Conservation (phyloP, 2,113 vertebrate genomes). For the Chlorodrepanis virens region DNA sequence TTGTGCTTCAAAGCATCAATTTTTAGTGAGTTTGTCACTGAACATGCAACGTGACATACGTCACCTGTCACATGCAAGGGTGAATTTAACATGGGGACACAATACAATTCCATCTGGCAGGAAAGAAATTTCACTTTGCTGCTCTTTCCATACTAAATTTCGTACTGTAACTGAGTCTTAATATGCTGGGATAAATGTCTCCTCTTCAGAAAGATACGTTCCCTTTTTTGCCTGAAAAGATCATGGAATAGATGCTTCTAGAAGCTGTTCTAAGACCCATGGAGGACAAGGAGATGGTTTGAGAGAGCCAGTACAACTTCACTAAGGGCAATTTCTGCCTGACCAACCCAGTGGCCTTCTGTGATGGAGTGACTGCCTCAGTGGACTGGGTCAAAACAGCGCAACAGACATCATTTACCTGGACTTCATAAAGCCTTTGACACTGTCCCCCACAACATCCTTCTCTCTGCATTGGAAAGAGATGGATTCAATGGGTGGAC, state of each 20-base stretch:
- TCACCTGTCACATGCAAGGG: neutral
- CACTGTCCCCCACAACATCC: too few species aligned
- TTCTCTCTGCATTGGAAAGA: neutral
- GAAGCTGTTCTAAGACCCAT: neutral
- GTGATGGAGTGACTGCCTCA: neutral
- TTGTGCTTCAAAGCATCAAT: neutral
- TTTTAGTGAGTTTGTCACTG: neutral
- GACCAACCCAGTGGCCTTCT: neutral
- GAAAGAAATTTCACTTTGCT: neutral
- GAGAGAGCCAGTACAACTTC: neutral
- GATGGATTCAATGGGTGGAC: neutral
- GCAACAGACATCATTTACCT: neutral
- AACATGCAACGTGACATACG: fast-evolving
- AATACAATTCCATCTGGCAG: neutral
- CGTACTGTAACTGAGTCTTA: neutral
- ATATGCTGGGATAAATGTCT: neutral
- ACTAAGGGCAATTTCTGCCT: neutral
- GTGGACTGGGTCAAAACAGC: too few species aligned
- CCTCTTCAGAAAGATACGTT: neutral
- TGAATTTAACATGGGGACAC: neutral
- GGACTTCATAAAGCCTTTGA: fast-evolving
- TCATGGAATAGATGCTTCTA: neutral
- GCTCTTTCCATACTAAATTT: neutral
- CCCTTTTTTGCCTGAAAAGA: neutral
- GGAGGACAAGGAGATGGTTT: neutral